Base-by-base conservation (phyloP, 64 coral and sea anemone species). In the Anthopleura sola region DNA sequence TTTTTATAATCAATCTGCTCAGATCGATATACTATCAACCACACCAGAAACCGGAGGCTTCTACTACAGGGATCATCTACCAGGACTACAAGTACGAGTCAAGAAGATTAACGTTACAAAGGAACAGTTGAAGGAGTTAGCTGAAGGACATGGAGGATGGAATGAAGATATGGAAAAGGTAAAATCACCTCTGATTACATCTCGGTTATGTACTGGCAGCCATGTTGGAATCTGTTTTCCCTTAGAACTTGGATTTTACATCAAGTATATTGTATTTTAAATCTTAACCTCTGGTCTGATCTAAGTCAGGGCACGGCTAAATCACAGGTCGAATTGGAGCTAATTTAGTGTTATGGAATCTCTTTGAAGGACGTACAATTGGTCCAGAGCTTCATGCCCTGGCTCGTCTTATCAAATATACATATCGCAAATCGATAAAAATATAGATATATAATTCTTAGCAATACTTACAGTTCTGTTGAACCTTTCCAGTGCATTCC, bases 151-250 rank as follows among this genome's bases (percentile, higher is more conserved):
- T 75, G 90, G 90, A 23, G 90, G 46, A 5, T 91, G 90, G 90
- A 82, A 87, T 51, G 60, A 75, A n/a, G 48, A 86, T 23, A 91
- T 91, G 90, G 84, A 86, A 36, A 87, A 75, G 80, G 90, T 91
- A n/a, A 32, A 84, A 50, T 8, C 58, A 62, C 4, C 40, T 44
- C 40, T 44, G 40, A 44, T 44, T n/a, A n/a, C n/a, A n/a, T n/a
- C n/a, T n/a, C 9, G 40, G 40, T 44, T 8, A 44, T 44, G 40
- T 44, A 0, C 40, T 44, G 40, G 40, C 40, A 44, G 40, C 2
- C 40, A n/a, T n/a, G n/a, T n/a, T n/a, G n/a, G n/a, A n/a, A n/a
- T n/a, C n/a, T n/a, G n/a, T n/a, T n/a, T n/a, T n/a, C n/a, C n/a
- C n/a, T n/a, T n/a, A n/a, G n/a, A n/a, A n/a, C n/a, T n/a, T n/a